Evolutionary conservation across 2,113 vertebrate species (phyloP), one percentile per base, ranked within the genome.

Genomic region (Psilopsiagon aurifrons): DNA sequence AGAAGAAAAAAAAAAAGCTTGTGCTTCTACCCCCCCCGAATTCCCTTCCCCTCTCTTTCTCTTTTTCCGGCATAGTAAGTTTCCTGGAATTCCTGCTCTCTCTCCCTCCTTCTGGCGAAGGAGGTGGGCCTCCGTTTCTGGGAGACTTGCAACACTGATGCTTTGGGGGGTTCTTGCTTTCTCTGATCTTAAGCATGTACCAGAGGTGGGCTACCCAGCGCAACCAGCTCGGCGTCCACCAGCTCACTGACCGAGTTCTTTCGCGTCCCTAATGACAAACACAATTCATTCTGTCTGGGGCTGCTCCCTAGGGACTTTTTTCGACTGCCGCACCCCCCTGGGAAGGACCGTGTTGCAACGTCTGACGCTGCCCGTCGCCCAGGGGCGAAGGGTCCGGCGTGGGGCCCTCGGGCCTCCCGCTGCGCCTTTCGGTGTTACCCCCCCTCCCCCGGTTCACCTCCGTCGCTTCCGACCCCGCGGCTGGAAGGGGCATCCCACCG

Each of bases 191-290:
- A 8, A 33, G 18, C 27, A 37, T 41, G 39, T 20, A 23, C 13
- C n/a, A 25, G 16, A 9, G 0, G 11, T 2, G 19, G 52, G 20
- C 7, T 23, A 2, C 9, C 6, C 47, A 12, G 24, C 10, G 5
- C 3, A 44, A 39, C 37, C 11, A 25, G 6, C 47, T 8, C 28
- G 20, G 29, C 35, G 1, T 9, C 59, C 52, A 47, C 19, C 1
- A 13, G 4, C 55, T 19, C 59, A 7, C 2, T 13, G 14, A 29
- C 2, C 2, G 63, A 37, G 44, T 25, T 49, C n/a, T 18, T 35
- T 29, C 22, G 47, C 24, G 59, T 46, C 44, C 20, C 63, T 37
- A 71, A 19, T 3, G 14, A 17, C 14, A 46, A n/a, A 37, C 29
- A 2, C 5, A 15, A 16, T 23, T 29, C 31, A 46, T 10, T 18